These are phyloP conservation scores for Falcaria lacertinaria DNA, from an alignment of 2,888 invertebrate genomes.

Conservation along the genomic window DNA sequence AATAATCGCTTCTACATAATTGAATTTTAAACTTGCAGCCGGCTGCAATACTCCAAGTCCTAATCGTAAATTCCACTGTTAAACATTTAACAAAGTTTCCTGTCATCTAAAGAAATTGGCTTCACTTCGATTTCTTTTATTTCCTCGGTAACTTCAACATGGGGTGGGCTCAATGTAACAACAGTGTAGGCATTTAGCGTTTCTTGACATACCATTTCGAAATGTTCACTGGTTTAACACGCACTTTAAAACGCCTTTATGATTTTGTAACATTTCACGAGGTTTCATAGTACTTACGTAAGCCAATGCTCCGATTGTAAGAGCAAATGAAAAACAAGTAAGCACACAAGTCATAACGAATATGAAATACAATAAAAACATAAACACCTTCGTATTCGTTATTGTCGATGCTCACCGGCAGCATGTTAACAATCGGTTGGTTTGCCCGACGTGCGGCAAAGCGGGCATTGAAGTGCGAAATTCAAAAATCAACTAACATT, in stretches of 20 bases:
- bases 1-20: conserved; percentile 38
- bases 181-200: conserved; percentile 28
- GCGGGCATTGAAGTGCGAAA: conserved; percentile 64
- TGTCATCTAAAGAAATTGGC: conserved; percentile 56
- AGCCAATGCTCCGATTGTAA: no score
- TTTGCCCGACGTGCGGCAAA: conserved; percentile 40
- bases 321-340: no score
- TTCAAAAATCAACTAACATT: conserved; percentile 78
- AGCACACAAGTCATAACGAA: not conserved
- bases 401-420: conserved; percentile 25
- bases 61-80: conserved; percentile 57
- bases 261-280: no score
- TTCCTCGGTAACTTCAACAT: conserved; percentile 29
- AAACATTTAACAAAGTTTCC: conserved; percentile 58
- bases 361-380: not conserved
- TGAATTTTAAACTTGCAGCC: conserved; percentile 43
- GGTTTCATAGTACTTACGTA: no score
- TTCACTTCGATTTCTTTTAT: conserved; percentile 39
- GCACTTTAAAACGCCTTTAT: no score
- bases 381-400: conserved; percentile 15
- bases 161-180: conserved; percentile 30
- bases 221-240: no score
- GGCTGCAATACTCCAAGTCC: conserved; percentile 39
- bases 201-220: conserved; percentile 21
- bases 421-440: conserved; percentile 41